These are phyloP conservation scores for Ricordea florida DNA, from an alignment of 92 coral and sea anemone species.

Conservation along the genomic window DNA sequence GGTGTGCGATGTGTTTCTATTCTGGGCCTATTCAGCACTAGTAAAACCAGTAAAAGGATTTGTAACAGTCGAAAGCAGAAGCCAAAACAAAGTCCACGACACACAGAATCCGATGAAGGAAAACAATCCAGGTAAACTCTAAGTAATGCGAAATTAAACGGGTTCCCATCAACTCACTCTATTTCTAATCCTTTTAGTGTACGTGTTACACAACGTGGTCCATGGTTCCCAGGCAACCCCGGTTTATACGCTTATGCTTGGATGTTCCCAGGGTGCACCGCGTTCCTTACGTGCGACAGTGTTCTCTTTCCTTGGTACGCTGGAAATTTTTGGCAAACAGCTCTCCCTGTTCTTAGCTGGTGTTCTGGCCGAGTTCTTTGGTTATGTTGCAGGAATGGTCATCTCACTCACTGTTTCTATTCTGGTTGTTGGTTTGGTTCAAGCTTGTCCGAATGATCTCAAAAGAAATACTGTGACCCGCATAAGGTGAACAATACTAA, in stretches of 20 bases:
- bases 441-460: slow-evolving; percentile 22
- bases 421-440: slow-evolving; percentile 39
- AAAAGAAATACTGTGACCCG: neutral
- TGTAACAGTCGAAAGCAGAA: too few species aligned
- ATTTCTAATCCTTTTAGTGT: slow-evolving; percentile 38
- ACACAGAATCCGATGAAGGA: too few species aligned
- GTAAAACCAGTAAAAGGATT: too few species aligned
- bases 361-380: slow-evolving; percentile 68
- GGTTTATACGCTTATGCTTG: slow-evolving; percentile 70
- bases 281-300: slow-evolving; percentile 70
- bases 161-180: neutral
- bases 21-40: too few species aligned
- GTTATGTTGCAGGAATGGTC: slow-evolving; percentile 56
- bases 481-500: too few species aligned
- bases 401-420: slow-evolving; percentile 54
- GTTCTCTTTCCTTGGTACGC: slow-evolving; percentile 77
- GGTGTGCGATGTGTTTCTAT: too few species aligned
- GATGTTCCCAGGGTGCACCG: slow-evolving; percentile 73
- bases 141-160: neutral
- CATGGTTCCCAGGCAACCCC: slow-evolving; percentile 91
- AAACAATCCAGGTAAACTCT: neutral
- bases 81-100: too few species aligned
- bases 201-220: slow-evolving; percentile 67
- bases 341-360: slow-evolving; percentile 79
- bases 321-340: slow-evolving; percentile 86